A percentile compares a stretch with the other conserved stretches of the same genome.
These are phyloP conservation scores for Phrynocephalus versicolor DNA, from an alignment of 2,113 vertebrate genomes.

Conservation along the genomic window DNA sequence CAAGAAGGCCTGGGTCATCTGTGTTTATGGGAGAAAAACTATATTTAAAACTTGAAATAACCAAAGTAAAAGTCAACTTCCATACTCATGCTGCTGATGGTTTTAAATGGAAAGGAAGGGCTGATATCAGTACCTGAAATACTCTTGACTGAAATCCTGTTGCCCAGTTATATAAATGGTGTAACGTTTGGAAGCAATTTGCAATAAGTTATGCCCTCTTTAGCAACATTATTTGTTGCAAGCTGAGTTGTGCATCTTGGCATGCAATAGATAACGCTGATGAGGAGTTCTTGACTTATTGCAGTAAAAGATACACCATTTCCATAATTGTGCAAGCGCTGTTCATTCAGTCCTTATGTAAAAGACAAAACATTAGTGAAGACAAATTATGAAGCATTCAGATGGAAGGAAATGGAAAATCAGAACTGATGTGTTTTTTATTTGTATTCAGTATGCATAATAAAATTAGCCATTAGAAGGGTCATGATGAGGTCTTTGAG, in stretches of 20 bases:
- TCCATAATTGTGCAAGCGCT: no score
- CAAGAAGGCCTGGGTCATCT: no score
- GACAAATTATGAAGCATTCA: neutral
- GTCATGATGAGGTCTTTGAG: neutral
- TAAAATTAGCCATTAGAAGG: neutral
- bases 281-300: no score
- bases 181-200: no score
- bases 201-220: no score
- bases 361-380: neutral
- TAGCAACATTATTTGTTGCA: no score
- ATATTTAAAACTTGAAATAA: neutral
- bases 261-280: no score
- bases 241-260: no score
- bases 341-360: neutral
- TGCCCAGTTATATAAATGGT: no score
- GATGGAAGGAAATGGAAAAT: neutral
- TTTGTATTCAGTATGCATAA: neutral
- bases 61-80: neutral
- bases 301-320: no score
- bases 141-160: neutral
- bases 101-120: neutral
- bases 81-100: neutral
- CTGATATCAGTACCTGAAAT: neutral
- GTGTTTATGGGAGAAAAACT: conserved; percentile 18
- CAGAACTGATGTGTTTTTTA: neutral